These are phyloP conservation scores for Plestiodon gilberti DNA, from an alignment of 2,113 vertebrate species.

Conservation along the genomic window DNA sequence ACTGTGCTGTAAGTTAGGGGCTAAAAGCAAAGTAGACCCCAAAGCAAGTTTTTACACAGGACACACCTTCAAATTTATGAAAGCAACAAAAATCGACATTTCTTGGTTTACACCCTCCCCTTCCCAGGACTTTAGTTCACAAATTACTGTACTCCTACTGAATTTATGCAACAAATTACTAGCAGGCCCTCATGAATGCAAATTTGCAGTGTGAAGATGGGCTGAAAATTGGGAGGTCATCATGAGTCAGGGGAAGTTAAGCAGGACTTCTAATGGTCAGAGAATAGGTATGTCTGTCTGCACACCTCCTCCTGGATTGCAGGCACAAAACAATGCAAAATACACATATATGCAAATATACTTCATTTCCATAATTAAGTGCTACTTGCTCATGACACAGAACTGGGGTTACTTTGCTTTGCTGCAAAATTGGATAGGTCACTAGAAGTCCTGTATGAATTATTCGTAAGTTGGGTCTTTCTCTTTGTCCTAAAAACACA, in stretches of 20 bases:
- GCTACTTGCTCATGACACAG: neutral
- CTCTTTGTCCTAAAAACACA: neutral
- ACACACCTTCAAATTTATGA: no score
- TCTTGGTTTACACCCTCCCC: no score
- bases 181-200: neutral
- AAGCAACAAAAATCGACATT: no score
- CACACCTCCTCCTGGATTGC: neutral
- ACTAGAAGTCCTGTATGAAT: no score
- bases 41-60: no score
- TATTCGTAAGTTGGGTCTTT: neutral
- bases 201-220: neutral
- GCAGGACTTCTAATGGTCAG: neutral
- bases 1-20: no score
- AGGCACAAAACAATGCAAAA: neutral
- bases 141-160: neutral
- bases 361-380: no score
- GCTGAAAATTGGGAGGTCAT: neutral
- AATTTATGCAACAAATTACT: neutral
- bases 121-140: neutral
- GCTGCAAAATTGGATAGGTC: neutral
- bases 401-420: neutral
- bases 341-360: neutral
- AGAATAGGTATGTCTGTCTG: neutral
- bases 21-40: no score
- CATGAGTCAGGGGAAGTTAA: no score